Base-by-base conservation (phyloP, 2,113 vertebrate species). In the Pluvianellus socialis region DNA sequence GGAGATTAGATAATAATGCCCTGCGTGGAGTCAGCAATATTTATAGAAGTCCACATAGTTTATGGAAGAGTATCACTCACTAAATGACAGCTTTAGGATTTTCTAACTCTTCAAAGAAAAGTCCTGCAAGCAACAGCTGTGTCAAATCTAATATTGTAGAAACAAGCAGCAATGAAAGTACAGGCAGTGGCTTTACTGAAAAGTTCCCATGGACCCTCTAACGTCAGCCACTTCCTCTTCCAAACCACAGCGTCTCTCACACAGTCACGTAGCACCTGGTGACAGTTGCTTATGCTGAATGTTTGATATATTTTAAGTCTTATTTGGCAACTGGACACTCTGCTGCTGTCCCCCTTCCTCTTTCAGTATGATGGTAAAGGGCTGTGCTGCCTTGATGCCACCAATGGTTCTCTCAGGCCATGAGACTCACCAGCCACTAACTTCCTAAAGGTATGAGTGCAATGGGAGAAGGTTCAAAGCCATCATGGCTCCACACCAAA, bases 41-140 rank as follows among this genome's bases (percentile, higher is more conserved):
- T 96, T 96, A 94, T 90, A 96, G 93, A 91, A 96, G 94, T 86
- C 77, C 70, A 79, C 66, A 82, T 63, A 97, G 62, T 86, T 89
- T 94, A 77, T 56, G 71, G 65, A 87, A 76, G 74, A 82, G 27
- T 67, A 50, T 72, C 82, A 8, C 58, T 94, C 85, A 79, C 32
- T 73, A 87, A 68, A 87, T 58, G 27, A 79, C 79, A 91, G 59
- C 26, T 68, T 81, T 71, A 62, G 79, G 74, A 63, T 95, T 92
- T 95, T 86, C 67, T 91, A 42, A 62, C 42, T 80, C 56, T 90
- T 88, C 79, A 92, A 90, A 93, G 89, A 82, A 88, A 81, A 94
- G 27, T 58, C 33, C 2, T 79, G 56, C 38, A 50, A 94, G 83
- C 38, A 82, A 86, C 67, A 94, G 77, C 94, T 88, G 30, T 94